These are phyloP conservation scores for Oreocharis arfaki DNA, from an alignment of 2,113 vertebrate genomes.

Conservation along the genomic window DNA sequence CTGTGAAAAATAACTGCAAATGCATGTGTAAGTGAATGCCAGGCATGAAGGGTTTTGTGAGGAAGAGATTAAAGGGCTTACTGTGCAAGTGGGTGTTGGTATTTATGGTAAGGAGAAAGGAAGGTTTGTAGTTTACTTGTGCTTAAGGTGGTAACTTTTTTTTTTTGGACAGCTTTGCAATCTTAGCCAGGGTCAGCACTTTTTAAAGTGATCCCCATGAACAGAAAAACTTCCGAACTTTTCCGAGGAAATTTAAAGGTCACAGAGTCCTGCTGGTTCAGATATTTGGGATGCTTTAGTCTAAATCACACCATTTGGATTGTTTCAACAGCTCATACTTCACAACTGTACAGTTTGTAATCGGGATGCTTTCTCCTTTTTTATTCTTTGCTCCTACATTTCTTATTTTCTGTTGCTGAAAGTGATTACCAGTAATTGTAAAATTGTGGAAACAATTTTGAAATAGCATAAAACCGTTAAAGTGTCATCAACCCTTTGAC, in stretches of 20 bases:
- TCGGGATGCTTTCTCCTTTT: not conserved
- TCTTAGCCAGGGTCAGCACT: not conserved
- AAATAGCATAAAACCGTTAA: not conserved
- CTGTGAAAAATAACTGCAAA: constrained; percentile 21
- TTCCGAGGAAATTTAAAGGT: not conserved
- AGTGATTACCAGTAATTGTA: not conserved
- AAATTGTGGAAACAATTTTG: not conserved
- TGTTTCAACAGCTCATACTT: not conserved
- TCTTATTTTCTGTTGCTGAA: not conserved
- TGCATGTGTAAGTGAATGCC: not conserved
- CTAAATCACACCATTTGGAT: not conserved
- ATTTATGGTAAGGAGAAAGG: constrained; percentile 1
- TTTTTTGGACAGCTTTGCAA: not conserved
- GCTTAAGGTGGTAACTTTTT: not conserved
- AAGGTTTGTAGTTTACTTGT: constrained; percentile 5
- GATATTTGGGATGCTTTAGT: not conserved
- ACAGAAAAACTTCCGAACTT: not conserved
- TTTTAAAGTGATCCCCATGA: not conserved
- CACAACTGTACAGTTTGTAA: not conserved
- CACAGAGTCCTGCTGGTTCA: not conserved
- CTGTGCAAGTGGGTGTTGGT: constrained; percentile 11
- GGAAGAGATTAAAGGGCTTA: not conserved
- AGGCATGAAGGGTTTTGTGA: constrained; percentile 3
- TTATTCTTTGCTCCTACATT: not conserved
- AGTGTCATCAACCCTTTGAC: not conserved